Base-by-base conservation (phyloP, 1,140 invertebrate species). In the Macrotrachela quadricornifera region DNA sequence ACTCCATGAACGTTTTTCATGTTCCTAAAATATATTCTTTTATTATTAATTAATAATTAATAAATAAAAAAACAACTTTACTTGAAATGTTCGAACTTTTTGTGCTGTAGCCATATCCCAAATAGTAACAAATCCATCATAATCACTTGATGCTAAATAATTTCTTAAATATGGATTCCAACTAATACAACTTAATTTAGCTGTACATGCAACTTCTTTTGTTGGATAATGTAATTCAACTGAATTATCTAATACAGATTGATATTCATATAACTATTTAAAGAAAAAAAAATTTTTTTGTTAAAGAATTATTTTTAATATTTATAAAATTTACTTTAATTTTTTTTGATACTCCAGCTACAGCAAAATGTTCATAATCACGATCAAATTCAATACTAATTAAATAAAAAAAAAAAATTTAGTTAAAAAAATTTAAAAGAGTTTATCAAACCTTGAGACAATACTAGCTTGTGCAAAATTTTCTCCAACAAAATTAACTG, bases 1-100 rank as follows among this genome's bases (percentile, higher is more conserved):
- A 58, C 83, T 86, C 88, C 88, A 95, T 65, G 85, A 90, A 49
- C 87, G 72, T 66, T 91, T 92, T 66, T 94, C 86, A 69, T 94
- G 88, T 67, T 94, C 87, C 65, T 30, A 86, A 77, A 63, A n/a
- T n/a, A n/a, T n/a, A n/a, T n/a, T n/a, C n/a, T n/a, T n/a, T n/a
- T n/a, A n/a, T n/a, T n/a, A n/a, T n/a, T 80, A 80, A 36, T 76
- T 54, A 43, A 44, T 56, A 51, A 50, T 46, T 17, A 55, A 43
- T 8, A 18, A 18, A 18, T 46, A 30, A 30, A 30, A 30, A 30
- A 4, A 4, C 3, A 4, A 4, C 21, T 30, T 30, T 30, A 30
- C 21, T 30, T 30, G 21, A 30, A 30, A 30, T 30, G 21, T 30
- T 30, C 21, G 21, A 30, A 30, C 21, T 30, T 30, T 30, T 30